These are phyloP conservation scores for Leptinotarsa juncta DNA, from an alignment of 2,888 invertebrate species.

Conservation along the genomic window DNA sequence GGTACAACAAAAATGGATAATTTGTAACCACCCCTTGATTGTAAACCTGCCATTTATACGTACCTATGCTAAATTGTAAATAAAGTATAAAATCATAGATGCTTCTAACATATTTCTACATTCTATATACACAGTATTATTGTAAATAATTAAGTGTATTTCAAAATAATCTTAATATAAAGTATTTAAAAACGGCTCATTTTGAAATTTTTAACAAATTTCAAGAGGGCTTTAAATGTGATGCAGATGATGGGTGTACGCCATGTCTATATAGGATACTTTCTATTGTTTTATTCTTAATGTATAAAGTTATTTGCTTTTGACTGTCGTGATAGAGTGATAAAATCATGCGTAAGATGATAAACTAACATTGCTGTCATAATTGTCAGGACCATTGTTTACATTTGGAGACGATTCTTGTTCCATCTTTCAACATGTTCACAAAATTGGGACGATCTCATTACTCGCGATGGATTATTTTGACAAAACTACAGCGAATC, in stretches of 20 bases:
- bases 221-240: conserved; percentile 52
- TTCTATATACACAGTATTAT: conserved; percentile 58
- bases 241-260: conserved; percentile 53
- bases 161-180: conserved; percentile 39
- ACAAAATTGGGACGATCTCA: too few relatives aligned
- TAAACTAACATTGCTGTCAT: conserved; percentile 37
- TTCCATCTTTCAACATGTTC: too few relatives aligned
- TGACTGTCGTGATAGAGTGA: conserved; percentile 64
- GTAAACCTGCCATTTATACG: conserved; percentile 63
- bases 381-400: too few relatives aligned
- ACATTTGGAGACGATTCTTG: too few relatives aligned
- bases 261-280: conserved; percentile 59
- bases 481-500: too few relatives aligned
- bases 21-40: conserved; percentile 48
- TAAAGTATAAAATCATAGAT: conserved; percentile 55
- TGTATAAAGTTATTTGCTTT: conserved; percentile 62
- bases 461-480: too few relatives aligned
- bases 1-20: conserved; percentile 27
- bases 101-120: conserved; percentile 60
- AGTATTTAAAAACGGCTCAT: conserved; percentile 39
- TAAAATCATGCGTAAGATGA: too few relatives aligned
- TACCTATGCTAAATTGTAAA: conserved; percentile 60
- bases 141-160: conserved; percentile 60
- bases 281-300: conserved; percentile 58
- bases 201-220: conserved; percentile 44